A percentile compares a stretch with the other conserved stretches of the same genome.
These are phyloP conservation scores for Belgica antarctica DNA, from an alignment of 2,888 invertebrate species.

Conservation along the genomic window DNA sequence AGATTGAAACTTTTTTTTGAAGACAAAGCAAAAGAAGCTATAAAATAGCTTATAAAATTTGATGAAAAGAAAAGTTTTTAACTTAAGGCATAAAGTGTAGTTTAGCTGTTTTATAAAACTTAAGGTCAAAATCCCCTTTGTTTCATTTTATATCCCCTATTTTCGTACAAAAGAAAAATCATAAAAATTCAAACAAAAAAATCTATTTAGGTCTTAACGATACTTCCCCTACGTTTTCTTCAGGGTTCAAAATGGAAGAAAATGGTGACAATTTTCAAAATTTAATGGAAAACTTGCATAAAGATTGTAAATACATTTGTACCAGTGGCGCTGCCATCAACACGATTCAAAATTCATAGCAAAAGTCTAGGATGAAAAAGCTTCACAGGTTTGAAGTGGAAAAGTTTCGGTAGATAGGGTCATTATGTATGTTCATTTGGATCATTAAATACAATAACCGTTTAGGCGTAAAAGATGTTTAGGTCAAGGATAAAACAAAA, in stretches of 20 bases:
- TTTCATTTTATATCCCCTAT: neutral
- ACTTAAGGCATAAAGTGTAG: conserved; percentile 36
- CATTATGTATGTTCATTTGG: conserved; percentile 31
- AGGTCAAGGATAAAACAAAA: conserved; percentile 29
- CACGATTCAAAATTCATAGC: conserved; percentile 5
- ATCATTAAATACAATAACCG: conserved; percentile 25
- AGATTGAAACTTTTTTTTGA: conserved; percentile 41
- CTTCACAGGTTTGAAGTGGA: neutral
- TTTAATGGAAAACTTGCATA: neutral
- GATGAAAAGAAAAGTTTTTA: conserved; percentile 25
- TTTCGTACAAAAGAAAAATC: conserved; percentile 24
- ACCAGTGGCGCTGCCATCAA: conserved; percentile 42
- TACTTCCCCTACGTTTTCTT: neutral
- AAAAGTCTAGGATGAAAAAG: neutral
- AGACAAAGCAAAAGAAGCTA: conserved; percentile 44
- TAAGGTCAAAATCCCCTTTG: conserved; percentile 16
- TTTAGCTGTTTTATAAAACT: conserved; percentile 28
- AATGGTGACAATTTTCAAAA: conserved; percentile 43
- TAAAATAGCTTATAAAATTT: conserved; percentile 44
- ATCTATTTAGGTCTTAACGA: neutral
- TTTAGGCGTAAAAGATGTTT: conserved; percentile 42
- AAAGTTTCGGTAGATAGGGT: conserved; percentile 32
- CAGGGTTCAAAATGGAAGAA: neutral
- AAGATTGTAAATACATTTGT: conserved; percentile 32
- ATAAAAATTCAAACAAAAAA: conserved; percentile 9